These are phyloP conservation scores for Matsumyia berberina DNA, from an alignment of 2,888 invertebrate genomes.

Conservation along the genomic window DNA sequence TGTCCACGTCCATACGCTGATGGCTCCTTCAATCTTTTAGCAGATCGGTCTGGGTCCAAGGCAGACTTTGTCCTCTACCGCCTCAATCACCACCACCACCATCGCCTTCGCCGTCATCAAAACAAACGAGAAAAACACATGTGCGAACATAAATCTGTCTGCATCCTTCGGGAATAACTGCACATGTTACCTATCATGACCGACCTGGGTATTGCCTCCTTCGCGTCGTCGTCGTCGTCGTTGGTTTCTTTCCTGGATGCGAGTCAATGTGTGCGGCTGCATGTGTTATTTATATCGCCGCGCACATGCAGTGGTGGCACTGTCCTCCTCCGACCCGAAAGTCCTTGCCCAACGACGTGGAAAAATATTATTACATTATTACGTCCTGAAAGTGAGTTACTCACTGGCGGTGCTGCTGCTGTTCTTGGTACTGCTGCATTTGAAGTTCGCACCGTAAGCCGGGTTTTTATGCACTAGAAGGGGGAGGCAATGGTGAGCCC, in stretches of 20 bases:
- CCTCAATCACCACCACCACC: no score
- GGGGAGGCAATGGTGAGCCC: neutral
- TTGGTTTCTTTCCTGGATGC: neutral
- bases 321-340: neutral
- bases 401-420: constrained; percentile 27
- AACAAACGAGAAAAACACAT: constrained; percentile 48
- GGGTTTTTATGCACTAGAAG: constrained; percentile 23
- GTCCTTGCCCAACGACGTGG: constrained; percentile 61
- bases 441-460: constrained; percentile 53
- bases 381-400: constrained; percentile 74
- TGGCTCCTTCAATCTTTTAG: neutral
- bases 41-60: neutral
- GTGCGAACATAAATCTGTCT: constrained; percentile 74
- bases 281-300: constrained; percentile 59
- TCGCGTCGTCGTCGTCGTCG: no score
- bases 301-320: constrained; percentile 23
- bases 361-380: constrained; percentile 75
- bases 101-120: no score
- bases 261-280: neutral
- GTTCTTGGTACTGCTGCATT: constrained; percentile 38
- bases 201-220: constrained; percentile 51
- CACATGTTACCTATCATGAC: constrained; percentile 73
- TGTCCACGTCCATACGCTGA: neutral
- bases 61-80: no score
- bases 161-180: constrained; percentile 69